Base-by-base conservation (phyloP, 2,888 invertebrate species). In the Watsonalla cultraria region DNA sequence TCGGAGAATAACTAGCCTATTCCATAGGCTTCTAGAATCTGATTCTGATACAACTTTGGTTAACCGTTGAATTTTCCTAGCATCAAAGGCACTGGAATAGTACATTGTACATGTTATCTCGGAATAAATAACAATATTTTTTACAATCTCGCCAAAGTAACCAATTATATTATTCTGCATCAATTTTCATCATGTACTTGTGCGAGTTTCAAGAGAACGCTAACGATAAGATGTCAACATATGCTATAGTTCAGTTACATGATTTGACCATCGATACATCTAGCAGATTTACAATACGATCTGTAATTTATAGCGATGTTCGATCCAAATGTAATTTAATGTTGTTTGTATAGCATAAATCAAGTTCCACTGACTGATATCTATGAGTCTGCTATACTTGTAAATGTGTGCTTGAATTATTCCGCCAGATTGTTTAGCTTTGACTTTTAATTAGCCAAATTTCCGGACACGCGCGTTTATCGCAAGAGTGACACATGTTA, bases 301-400 rank as follows among this genome's bases (percentile, higher is more conserved):
- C 78, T 66, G 76, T 84, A 85, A 90, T 90, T 90, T 90, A 90
- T 90, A 70, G 86, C 82, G 79, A 78, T 89, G 89, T 89, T 86
- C 85, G 82, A 84, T 88, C 85, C 86, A 88, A 86, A 88, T 88
- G 86, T 89, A 88, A 90, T 90, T 90, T 90, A 90, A 87, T 87
- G 88, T 85, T 86, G 87, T 83, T 80, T 80, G 78, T 75, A 49
- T 70, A 66, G 71, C 80, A 84, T 90, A 90, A 90, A 90, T 90
- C 89, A 89, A 81, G 80, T 77, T 83, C 89, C 83, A 87, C 90
- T 79, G 71, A 74, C 73, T 59, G 84, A 84, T 83, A 82, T 84
- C 73, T 68, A 65, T 62, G 68, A 66, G 71, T 76, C 78, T 79
- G 81, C 74, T 71, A 78, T 78, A 78, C 78, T 69, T 82, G 84